phyloP scores from a whole-genome alignment of 2,888 invertebrate genomes.

The Chorisops tibialis region DNA sequence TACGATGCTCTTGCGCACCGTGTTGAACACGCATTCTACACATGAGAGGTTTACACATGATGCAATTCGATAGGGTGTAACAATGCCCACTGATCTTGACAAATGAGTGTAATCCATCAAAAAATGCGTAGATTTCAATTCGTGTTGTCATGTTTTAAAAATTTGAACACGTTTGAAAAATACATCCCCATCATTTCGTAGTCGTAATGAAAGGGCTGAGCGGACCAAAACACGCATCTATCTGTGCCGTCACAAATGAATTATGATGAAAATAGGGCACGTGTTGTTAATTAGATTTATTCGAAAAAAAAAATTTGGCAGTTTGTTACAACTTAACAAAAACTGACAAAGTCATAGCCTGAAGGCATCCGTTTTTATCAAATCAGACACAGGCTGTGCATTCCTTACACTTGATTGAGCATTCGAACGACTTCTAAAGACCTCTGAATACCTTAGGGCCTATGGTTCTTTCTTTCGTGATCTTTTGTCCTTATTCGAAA shows the following conservation, averaged over 20 bases:
- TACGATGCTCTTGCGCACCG: neutral
- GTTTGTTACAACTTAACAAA: neutral
- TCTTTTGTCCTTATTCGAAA: too few relatives aligned
- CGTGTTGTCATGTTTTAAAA: conserved; percentile 9
- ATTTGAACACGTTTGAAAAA: neutral
- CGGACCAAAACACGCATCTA: too few relatives aligned
- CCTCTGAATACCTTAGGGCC: too few relatives aligned
- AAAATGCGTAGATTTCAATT: neutral
- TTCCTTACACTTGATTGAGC: conserved; percentile 4
- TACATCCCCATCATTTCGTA: neutral
- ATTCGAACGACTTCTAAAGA: neutral
- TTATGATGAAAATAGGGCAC: neutral
- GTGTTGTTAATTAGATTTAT: conserved; percentile 1
- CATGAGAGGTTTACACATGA: neutral
- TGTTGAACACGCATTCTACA: neutral
- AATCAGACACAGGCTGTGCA: neutral
- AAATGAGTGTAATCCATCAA: conserved; percentile 20
- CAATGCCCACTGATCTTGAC: conserved; percentile 17
- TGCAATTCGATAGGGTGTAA: conserved; percentile 1
- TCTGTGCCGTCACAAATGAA: too few relatives aligned
- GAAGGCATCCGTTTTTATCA: neutral
- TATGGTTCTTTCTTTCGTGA: too few relatives aligned
- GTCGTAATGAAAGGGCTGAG: too few relatives aligned
- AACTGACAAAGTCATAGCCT: neutral
- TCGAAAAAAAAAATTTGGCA: neutral